Evolutionary conservation across 2,113 vertebrate species (phyloP), one percentile per base, ranked within the genome.

Genomic region (Pardalotus punctatus): DNA sequence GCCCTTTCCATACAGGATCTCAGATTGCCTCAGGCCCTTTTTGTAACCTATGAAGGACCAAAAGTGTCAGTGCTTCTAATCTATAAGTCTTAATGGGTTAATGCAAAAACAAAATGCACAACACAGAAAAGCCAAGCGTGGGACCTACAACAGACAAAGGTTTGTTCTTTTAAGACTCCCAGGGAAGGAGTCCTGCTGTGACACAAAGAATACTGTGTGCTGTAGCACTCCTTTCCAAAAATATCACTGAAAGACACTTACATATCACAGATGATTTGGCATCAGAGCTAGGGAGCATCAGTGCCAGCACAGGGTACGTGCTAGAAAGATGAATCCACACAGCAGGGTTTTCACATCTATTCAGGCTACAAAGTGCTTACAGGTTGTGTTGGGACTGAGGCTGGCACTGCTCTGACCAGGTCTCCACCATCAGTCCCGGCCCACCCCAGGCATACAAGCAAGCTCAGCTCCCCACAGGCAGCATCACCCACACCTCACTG

Each of bases 51-150:
- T n/a, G 43, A 81, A 92, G 94, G 94, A 94, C 88, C 80, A 88
- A 96, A 97, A 97, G 96, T 95, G 92, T 96, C 96, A 96, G 96
- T 97, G 96, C 94, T 95, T 88, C 90, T 94, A 77, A 78, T 43
- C 92, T 92, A 92, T 71, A 51, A 48, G 60, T 94, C 74, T 66
- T 58, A 74, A 77, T 13, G 61, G 47, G 31, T 81, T 83, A 94
- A 95, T 71, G 90, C 92, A 74, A 88, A 94, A 88, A n/a, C 56
- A 73, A 77, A 96, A 86, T 0, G 1, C 82, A 86, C 87, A 94
- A 62, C 76, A 94, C 81, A n/a, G 81, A 81, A 66, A 90, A 96
- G 93, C 90, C 71, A 94, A 88, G 90, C 27, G 3, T 51, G 79
- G 60, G 86, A 88, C 79, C 79, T 69, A 92, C 6, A 4, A 83